These are phyloP conservation scores for Ophion obscuratus DNA, from an alignment of 2,888 invertebrate species.

Conservation along the genomic window DNA sequence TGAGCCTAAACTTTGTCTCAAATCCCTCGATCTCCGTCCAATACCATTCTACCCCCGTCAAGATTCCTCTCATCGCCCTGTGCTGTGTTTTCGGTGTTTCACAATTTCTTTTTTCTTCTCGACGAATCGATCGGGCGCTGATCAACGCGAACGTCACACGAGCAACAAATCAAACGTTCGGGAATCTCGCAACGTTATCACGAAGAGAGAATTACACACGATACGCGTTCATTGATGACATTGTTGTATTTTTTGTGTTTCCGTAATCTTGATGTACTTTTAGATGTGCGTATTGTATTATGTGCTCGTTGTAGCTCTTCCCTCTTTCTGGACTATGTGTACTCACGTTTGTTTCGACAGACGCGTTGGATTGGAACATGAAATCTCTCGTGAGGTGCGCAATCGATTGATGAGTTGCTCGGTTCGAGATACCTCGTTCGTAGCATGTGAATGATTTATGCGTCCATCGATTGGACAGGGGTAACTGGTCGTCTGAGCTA, in stretches of 20 bases:
- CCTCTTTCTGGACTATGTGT: constrained; percentile 48
- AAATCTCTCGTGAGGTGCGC: background rate
- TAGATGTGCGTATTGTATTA: constrained; percentile 46
- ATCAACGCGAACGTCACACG: constrained; percentile 4
- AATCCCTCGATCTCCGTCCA: constrained; percentile 21
- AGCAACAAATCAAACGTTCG: background rate
- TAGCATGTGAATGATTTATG: background rate
- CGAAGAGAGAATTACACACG: constrained; percentile 2
- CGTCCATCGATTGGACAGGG: background rate
- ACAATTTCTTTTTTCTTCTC: constrained; percentile 5
- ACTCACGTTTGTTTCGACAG: constrained; percentile 1
- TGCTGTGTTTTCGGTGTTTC: constrained; percentile 55
- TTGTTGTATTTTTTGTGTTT: constrained; percentile 34
- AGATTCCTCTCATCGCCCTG: constrained; percentile 17
- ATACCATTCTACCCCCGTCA: background rate
- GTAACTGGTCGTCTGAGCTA: background rate
- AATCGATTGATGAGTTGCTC: background rate
- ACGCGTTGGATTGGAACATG: constrained; percentile 6
- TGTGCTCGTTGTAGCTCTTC: constrained; percentile 62
- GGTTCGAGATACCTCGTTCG: background rate
- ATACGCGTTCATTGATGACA: constrained; percentile 16
- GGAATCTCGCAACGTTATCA: constrained; percentile 26
- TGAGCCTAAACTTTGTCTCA: background rate
- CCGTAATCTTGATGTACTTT: constrained; percentile 36
- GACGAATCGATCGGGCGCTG: constrained; percentile 1